Conservation (phyloP, 2,888 invertebrate species). For the Polydrusus tereticollis region DNA sequence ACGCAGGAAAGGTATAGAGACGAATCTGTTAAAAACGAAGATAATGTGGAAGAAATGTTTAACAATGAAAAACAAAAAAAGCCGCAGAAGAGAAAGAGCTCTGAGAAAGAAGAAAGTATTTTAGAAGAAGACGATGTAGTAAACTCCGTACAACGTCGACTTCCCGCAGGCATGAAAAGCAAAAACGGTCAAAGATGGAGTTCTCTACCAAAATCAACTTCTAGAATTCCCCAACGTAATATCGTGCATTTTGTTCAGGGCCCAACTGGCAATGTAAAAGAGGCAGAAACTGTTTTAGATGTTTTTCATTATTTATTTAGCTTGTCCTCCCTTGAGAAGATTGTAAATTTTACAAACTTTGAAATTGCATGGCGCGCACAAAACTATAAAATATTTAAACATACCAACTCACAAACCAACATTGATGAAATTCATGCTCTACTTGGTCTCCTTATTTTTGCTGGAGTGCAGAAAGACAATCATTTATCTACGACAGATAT, state of each 20-base stretch:
- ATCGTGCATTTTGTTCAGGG: not conserved
- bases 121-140: not conserved
- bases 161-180: not conserved
- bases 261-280: not conserved
- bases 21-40: not conserved
- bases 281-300: conserved; percentile 1
- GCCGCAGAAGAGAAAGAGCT: not conserved
- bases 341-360: conserved; percentile 2
- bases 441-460: not conserved
- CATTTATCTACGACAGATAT: not conserved
- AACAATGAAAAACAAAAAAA: not conserved
- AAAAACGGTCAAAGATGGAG: conserved; percentile 3
- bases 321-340: not conserved
- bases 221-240: conserved; percentile 3
- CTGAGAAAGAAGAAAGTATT: not conserved
- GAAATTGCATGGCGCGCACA: not conserved
- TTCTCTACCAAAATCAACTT: not conserved
- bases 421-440: not conserved
- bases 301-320: conserved; percentile 5
- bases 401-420: not conserved
- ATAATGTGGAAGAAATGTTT: not conserved
- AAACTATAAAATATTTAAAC: not conserved
- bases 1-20: not conserved
- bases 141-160: not conserved
- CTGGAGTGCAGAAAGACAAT: not conserved